Percentiles rank a stretch among this genome's conserved stretches.
Evolutionary conservation across 2,113 vertebrate species (phyloP).

Genomic region (Lampris megalopsis): DNA sequence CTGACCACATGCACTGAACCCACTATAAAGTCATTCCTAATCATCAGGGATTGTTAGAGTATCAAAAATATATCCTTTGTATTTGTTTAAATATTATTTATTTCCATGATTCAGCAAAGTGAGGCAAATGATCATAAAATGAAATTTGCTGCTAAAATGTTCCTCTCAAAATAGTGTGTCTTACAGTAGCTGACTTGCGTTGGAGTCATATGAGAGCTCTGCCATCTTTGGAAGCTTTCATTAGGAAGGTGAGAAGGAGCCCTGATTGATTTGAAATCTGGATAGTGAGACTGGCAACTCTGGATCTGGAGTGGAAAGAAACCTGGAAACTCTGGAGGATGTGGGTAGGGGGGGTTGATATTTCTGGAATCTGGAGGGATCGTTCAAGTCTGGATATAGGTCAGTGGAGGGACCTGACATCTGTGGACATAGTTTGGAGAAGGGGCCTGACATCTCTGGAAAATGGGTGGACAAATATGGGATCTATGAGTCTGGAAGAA

Average conservation of each 20-base stretch:
- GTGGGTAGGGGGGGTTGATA: not conserved
- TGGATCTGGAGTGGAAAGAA: not conserved
- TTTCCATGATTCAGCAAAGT: too few relatives aligned
- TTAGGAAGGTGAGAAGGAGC: not conserved
- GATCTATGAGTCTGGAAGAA: not conserved
- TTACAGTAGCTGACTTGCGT: not conserved
- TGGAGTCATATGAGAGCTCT: too few relatives aligned
- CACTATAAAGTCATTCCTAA: too few relatives aligned
- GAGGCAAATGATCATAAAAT: too few relatives aligned
- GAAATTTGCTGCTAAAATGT: not conserved
- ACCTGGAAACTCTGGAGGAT: not conserved
- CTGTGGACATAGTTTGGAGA: conserved; percentile 1
- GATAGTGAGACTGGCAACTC: not conserved
- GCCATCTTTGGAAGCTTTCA: too few relatives aligned
- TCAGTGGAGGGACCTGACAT: not conserved
- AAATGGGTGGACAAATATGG: not conserved
- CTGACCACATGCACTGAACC: too few relatives aligned
- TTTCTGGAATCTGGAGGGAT: not conserved
- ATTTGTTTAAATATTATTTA: too few relatives aligned
- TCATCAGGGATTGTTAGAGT: too few relatives aligned
- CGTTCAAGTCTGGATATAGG: not conserved
- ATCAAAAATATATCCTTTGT: too few relatives aligned
- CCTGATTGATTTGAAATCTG: not conserved
- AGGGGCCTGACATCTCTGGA: not conserved
- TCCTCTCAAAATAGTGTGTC: not conserved